Evolutionary conservation across 2,797 vertebrate species (phyloP), one percentile per base, ranked within the genome.

Genomic region (Pseudopleuronectes americanus): DNA sequence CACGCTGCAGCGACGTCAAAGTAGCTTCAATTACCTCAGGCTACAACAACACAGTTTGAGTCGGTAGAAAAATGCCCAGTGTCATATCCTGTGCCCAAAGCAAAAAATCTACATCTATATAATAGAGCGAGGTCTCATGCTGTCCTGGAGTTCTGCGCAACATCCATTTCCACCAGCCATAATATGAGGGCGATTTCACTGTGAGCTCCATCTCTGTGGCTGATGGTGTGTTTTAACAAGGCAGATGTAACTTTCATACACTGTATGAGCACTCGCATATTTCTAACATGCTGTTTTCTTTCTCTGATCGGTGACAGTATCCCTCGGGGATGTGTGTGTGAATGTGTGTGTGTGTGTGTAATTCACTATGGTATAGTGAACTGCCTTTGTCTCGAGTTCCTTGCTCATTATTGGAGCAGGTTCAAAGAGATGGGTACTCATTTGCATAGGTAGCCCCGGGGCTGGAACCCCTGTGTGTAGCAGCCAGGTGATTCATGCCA

Each of bases 341-440:
- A 16, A 17, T 38, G 8, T 33, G 57, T 53, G 45, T 28, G 41
- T 78, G 71, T 59, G 45, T 57, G 31, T 38, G 36, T 38, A 38
- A 38, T 4, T 38, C 36, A 38, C 19, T 52, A 63, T 48, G 58
- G 23, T 77, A 68, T 12, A 43, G 55, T 73, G 68, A 78, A 77
- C 78, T 83, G 79, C 81, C 81, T 93, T 87, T 87, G 71, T 90
- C 75, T 89, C 47, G 38, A 64, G 81, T 77, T 80, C 38, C 22
- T 57, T 71, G 75, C 89, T 93, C 90, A 91, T 94, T 92, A 92
- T 86, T 71, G 49, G 71, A 69, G 64, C 79, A 74, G 85, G 89
- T 93, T 92, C 87, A 89, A 89, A 87, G 83, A 90, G 88, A 91
- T 81, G 76, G 80, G 68, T 45, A 41, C 87, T 93, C 86, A 93